Evolutionary conservation across 2,113 vertebrate genomes (phyloP).

Genomic region (Hipposideros armiger): DNA sequence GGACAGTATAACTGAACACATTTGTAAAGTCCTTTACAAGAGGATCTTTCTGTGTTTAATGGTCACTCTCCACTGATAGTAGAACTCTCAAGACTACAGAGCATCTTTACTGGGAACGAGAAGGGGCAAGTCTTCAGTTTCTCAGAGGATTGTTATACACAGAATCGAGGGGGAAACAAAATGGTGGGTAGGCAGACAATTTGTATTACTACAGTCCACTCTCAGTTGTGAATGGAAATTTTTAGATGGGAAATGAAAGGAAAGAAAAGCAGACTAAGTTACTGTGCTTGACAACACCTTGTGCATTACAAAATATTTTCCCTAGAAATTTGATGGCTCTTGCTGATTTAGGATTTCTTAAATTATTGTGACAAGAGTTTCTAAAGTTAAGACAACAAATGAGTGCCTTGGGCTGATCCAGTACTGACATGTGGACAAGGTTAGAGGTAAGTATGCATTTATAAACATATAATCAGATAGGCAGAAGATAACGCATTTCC

Average conservation of each 20-base stretch:
- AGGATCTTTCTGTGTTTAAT: background rate
- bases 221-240: conserved; percentile 8
- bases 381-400: conserved; percentile 70
- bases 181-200: background rate
- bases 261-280: conserved; percentile 12
- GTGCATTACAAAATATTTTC: conserved; percentile 57
- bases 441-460: conserved; percentile 71
- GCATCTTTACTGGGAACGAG: background rate
- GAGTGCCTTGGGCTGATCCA: conserved; percentile 59
- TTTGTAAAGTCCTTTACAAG: background rate
- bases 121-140: background rate
- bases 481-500: conserved; percentile 76
- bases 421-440: conserved; percentile 55
- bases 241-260: conserved; percentile 4
- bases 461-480: conserved; percentile 77
- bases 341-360: conserved; percentile 68
- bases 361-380: background rate
- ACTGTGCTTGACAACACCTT: conserved; percentile 53
- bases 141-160: background rate
- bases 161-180: conserved; percentile 5
- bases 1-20: background rate
- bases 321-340: conserved; percentile 57
- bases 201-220: background rate
- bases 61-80: background rate
- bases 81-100: conserved; percentile 43